Conservation (phyloP, 35 echinoderm and acorn worm genomes). For the Eucidaris tribuloides region DNA sequence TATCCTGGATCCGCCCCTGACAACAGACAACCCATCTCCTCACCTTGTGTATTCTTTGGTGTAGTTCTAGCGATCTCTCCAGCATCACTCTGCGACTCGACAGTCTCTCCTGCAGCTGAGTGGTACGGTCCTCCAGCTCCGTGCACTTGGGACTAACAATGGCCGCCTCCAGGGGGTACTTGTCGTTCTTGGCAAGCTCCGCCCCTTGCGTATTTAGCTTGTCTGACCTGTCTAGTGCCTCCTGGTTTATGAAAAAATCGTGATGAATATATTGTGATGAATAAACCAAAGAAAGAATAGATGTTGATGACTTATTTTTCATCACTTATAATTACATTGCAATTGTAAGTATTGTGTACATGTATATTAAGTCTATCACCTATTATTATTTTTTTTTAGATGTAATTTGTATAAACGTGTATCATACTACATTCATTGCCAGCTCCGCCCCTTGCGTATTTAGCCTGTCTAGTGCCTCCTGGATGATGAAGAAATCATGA, state of each 20-base stretch:
- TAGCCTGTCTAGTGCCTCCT: conserved; percentile 41
- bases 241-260: conserved; percentile 18
- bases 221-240: conserved; percentile 34
- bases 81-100: conserved; percentile 48
- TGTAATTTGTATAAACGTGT: no score
- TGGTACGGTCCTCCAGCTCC: conserved; percentile 27
- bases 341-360: no score
- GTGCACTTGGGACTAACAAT: conserved; percentile 80
- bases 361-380: no score
- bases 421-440: no score
- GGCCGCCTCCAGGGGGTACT: conserved; percentile 52
- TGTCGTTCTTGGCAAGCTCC: conserved; percentile 28
- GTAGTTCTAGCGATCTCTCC: conserved; percentile 68
- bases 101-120: conserved; percentile 36
- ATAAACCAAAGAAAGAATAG: no score
- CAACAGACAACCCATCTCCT: no score
- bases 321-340: no score
- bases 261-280: no score
- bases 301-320: no score
- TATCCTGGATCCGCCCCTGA: no score
- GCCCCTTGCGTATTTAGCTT: conserved; percentile 9
- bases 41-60: conserved; percentile 86
- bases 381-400: no score
- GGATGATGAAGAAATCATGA: no score
- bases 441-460: conserved; percentile 5